Evolutionary conservation across 2,888 invertebrate species (phyloP), one percentile per base, ranked within the genome.

Genomic region (Cryptus viduatorius): DNA sequence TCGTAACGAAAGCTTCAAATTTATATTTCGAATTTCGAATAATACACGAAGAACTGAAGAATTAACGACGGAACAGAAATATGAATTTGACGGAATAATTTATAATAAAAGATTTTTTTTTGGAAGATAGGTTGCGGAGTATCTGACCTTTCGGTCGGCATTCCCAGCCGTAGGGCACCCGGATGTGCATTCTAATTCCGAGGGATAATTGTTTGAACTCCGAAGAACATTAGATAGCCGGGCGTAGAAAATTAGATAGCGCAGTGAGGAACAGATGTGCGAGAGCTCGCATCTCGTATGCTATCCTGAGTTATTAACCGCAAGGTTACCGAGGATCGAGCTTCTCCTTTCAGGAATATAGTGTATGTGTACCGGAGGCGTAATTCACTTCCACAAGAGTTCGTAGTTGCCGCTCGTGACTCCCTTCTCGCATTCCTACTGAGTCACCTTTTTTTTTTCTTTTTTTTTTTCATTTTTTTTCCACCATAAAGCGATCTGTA

Each of bases 301-400:
- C 75, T 67, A 72, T 83, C 75, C 80, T 72, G 81, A 86, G 87
- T 87, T 86, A 88, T 88, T 88, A 88, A 88, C 86, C 84, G 86
- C 82, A 84, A 80, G 84, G 86, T 86, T 86, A 81, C 59, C 59
- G n/a, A 46, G 72, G 61, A 68, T 73, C 68, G 76, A 79, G 83
- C 71, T 72, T 67, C 76, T 53, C 77, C 72, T 19, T 71, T 67
- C 61, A 56, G 68, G 67, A 77, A 84, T 65, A 83, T 79, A 31
- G 29, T 68, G 19, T 72, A 37, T 82, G 31, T 65, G 50, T 31
- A 50, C 37, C 59, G 37, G 48, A 44, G 48, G 31, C 50, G 83
- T 80, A 80, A 76, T 83, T 80, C 61, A 80, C 64, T 80, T 84
- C 59, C 59, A 48, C 56, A 19, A 59, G 67, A 67, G 83, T 77